Base-by-base conservation (phyloP, 2,888 invertebrate species). In the Cryptosula pallasiana region DNA sequence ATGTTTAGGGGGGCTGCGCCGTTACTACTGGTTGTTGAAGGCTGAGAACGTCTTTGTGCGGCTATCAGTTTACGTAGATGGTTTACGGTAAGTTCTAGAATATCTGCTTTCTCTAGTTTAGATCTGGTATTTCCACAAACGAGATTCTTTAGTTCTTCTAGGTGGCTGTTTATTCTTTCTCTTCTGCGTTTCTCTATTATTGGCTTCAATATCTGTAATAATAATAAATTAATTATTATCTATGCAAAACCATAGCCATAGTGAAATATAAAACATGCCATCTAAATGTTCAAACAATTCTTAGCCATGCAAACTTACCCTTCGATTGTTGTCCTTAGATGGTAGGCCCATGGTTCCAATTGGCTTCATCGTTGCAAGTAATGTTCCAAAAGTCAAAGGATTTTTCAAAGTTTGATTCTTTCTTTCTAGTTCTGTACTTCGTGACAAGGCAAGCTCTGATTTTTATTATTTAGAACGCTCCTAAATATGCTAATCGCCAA, bases 41-140 rank as follows among this genome's bases (percentile, higher is more conserved):
- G 5, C n/a, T 25, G 20, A 13, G 63, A 63, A 27, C 63, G 63
- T 63, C 63, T 63, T 63, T 63, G 63, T 3, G 63, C 63, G 2
- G 63, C 63, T 27, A 70, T 70, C 3, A 70, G 45, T 23, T 54
- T 54, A 23, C 55, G n/a, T n/a, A 70, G 45, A 54, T 70, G 70
- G 45, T 54, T 54, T 20, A 70, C 70, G n/a, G 70, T 70, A 1
- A 70, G 70, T 23, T 70, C 70, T 2, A 70, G 45, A 36, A 70
- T 70, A 29, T 70, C 70, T 3, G 70, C 70, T 54, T 70, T 70
- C 45, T 70, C 70, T 29, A 70, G 29, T 36, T 70, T 70, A 54
- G 36, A 36, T 54, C 55, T 70, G 35, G 45, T 54, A 16, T 70
- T 70, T 63, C 63, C 63, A 54, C 70, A 70, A 2, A 70, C 70